Base-by-base conservation (phyloP, 2,113 vertebrate species). In the Mobula birostris region DNA sequence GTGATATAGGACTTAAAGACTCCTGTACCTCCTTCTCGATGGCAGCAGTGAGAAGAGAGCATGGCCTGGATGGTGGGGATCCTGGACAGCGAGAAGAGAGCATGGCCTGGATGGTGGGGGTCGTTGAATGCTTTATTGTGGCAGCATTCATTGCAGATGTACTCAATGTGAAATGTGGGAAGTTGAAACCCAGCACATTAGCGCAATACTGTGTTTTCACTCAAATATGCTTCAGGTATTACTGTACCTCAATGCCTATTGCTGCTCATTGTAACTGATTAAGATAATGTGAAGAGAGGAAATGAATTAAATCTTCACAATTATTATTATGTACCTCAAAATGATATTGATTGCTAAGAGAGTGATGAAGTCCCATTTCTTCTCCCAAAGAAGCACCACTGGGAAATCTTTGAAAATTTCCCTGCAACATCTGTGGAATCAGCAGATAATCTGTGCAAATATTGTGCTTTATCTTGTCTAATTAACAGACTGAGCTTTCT, bases 401-500 rank as follows among this genome's bases (percentile, higher is more conserved):
- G 27, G 61, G 27, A 24, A 19, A 88, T 6, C 58, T 88, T 66
- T 88, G 85, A 66, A 88, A 6, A 66, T 90, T 90, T 66, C 61
- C 15, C 85, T 19, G 29, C 7, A 66, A 66, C 61, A 2, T 68
- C 2, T 68, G 61, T 58, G n/a, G 58, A 61, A 63, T 63, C 56
- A 88, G 85, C 85, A 63, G 58, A n/a, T 63, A n/a, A 11, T 58
- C 85, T 88, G 27, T 88, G 85, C 85, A 90, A 90, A 90, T 66
- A 32, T 66, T 8, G 61, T 17, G 29, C 58, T 68, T 32, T 2
- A 5, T 66, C 58, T 66, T 17, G 15, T 5, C 61, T 8, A 32
- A 19, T 7, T n/a, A 90, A 90, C 61, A 63, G 85, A 7, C 85
- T 4, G 12, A 6, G 32, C 61, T 32, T 68, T 68, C 85, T n/a